phyloP scores from a whole-genome alignment of 2,113 vertebrate species.

The Myxocyprinus asiaticus region DNA sequence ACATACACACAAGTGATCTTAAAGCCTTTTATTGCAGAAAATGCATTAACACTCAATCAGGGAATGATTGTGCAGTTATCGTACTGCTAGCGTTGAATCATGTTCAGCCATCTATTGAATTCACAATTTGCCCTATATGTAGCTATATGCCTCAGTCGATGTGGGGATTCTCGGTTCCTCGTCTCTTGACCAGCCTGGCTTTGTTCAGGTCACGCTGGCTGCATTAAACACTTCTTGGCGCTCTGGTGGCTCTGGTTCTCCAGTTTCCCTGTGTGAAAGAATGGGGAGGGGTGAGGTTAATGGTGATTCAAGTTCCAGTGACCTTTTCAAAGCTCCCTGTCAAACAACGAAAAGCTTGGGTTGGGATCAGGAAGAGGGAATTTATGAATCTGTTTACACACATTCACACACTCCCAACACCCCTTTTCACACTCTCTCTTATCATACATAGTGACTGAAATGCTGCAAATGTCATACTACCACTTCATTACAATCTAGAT shows the following conservation, averaged over 20 bases:
- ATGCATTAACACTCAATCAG: neutral
- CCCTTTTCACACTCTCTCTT: slow-evolving; percentile 4
- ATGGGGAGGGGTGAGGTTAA: slow-evolving; percentile 45
- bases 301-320: slow-evolving; percentile 35
- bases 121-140: neutral
- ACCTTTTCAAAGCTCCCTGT: slow-evolving; percentile 47
- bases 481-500: no score
- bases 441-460: neutral
- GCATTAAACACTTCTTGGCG: slow-evolving; percentile 96
- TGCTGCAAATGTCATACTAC: slow-evolving; percentile 15
- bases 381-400: slow-evolving; percentile 36
- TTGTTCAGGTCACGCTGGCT: slow-evolving; percentile 65
- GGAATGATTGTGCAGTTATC: neutral
- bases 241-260: slow-evolving; percentile 93
- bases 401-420: slow-evolving; percentile 16
- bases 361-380: slow-evolving; percentile 29
- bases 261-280: slow-evolving; percentile 85
- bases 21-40: slow-evolving; percentile 17
- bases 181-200: slow-evolving; percentile 28
- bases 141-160: neutral
- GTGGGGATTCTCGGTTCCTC: slow-evolving; percentile 12
- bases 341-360: slow-evolving; percentile 42
- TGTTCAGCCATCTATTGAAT: no score
- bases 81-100: no score
- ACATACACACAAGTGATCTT: neutral